phyloP scores from a whole-genome alignment of 2,113 vertebrate genomes.

The Perccottus glenii region DNA sequence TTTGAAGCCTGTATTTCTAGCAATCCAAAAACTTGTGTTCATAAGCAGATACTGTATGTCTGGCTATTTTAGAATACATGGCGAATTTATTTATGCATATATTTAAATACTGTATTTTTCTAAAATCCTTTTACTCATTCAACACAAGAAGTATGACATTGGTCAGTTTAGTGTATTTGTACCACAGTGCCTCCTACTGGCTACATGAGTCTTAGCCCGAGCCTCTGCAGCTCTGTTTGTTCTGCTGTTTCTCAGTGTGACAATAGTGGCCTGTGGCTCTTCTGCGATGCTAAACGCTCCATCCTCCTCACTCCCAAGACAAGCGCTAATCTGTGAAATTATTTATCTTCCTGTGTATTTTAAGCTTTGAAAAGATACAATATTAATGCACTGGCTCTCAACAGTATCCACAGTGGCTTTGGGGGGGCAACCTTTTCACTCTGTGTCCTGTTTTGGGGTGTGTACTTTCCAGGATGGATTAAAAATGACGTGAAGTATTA shows the following conservation, averaged over 20 bases:
- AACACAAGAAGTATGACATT: too few species aligned
- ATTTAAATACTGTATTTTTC: too few species aligned
- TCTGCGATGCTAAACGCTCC: constrained; percentile 56
- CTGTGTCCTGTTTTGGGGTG: constrained; percentile 8
- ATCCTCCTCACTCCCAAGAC: constrained; percentile 65
- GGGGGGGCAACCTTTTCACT: constrained; percentile 21
- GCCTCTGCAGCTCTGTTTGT: constrained; percentile 17
- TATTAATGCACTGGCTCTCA: constrained; percentile 60
- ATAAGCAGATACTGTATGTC: too few species aligned
- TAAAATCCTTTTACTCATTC: too few species aligned
- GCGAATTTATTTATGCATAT: too few species aligned
- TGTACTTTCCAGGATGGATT: constrained; percentile 22
- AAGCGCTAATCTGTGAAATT: constrained; percentile 73
- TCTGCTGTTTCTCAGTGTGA: constrained; percentile 40
- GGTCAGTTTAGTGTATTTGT: not conserved
- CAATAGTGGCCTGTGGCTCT: constrained; percentile 57
- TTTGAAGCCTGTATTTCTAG: too few species aligned
- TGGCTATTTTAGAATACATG: too few species aligned
- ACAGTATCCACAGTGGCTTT: constrained; percentile 31
- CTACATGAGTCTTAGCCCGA: constrained; percentile 3
- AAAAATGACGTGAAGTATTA: constrained; percentile 25
- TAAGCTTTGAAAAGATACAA: constrained; percentile 61
- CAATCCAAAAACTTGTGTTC: too few species aligned
- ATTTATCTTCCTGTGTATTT: constrained; percentile 76
- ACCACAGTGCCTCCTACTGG: constrained; percentile 54